These are phyloP conservation scores for Agrotis clavis DNA, from an alignment of 2,888 invertebrate genomes.

Conservation along the genomic window DNA sequence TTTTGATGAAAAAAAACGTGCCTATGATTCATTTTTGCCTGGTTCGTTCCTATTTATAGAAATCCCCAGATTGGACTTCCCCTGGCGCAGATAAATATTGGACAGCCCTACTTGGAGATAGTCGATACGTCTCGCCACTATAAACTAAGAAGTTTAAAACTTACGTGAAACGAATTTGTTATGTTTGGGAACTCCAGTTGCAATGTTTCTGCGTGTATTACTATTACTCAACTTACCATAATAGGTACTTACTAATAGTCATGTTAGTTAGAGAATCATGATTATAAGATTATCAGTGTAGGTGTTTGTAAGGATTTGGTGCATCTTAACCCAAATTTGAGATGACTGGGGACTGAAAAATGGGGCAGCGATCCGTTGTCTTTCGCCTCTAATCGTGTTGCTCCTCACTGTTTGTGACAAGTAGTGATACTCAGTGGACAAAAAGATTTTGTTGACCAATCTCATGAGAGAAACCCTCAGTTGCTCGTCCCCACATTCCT, in stretches of 20 bases:
- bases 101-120: constrained; percentile 33
- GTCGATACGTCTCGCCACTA: constrained; percentile 45
- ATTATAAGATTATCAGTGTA: neutral
- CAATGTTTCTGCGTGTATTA: neutral
- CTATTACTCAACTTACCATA: neutral
- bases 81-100: neutral
- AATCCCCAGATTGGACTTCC: neutral
- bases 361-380: neutral
- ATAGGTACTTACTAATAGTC: neutral
- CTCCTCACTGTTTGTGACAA: neutral
- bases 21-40: constrained; percentile 10
- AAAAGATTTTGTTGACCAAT: neutral
- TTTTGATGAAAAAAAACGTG: too few relatives aligned
- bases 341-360: constrained; percentile 3
- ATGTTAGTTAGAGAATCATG: neutral
- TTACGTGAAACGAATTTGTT: constrained; percentile 23
- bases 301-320: neutral
- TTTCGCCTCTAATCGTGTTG: neutral
- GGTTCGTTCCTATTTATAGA: neutral
- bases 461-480: neutral
- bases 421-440: constrained; percentile 4
- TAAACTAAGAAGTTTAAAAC: constrained; percentile 33
- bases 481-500: neutral
- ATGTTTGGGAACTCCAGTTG: neutral
- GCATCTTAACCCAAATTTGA: neutral